Conservation (phyloP, 2,888 invertebrate species). For the Schrankia costaestrigalis region DNA sequence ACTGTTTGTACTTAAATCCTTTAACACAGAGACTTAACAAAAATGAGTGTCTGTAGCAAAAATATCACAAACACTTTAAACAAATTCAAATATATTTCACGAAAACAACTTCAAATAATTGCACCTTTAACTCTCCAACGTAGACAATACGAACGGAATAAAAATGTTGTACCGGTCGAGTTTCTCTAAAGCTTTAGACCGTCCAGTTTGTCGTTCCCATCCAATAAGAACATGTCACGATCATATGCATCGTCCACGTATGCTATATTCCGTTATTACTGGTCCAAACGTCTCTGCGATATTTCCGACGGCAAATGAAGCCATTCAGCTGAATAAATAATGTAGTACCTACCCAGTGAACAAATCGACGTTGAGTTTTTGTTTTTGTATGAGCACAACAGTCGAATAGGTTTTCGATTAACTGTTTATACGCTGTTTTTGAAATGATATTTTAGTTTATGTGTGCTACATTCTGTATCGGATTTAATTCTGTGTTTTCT, state of each 20-base stretch:
- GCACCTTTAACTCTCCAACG: conserved; percentile 15
- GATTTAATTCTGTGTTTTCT: background rate
- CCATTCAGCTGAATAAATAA: conserved; percentile 55
- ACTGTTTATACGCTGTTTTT: conserved; percentile 3
- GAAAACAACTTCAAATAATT: conserved; percentile 18
- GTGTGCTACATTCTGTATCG: no score
- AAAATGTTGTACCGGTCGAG: conserved; percentile 29
- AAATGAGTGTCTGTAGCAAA: no score
- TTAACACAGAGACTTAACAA: no score
- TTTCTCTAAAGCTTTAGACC: conserved; percentile 17
- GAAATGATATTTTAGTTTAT: background rate
- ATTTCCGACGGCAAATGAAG: conserved; percentile 58
- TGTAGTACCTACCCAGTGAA: conserved; percentile 18
- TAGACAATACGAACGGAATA: conserved; percentile 25
- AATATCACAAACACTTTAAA: no score
- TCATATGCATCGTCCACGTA: conserved; percentile 31
- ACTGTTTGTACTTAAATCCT: no score
- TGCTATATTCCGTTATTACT: conserved; percentile 35
- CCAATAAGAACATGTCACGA: conserved; percentile 46
- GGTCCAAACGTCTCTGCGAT: conserved; percentile 31
- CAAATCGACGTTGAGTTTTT: conserved; percentile 16
- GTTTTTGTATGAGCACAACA: conserved; percentile 12
- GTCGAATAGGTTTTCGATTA: conserved; percentile 21
- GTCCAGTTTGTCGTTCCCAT: conserved; percentile 40
- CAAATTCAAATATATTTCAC: conserved; percentile 1